A percentile compares a stretch with the other conserved stretches of the same genome.
phyloP scores from a whole-genome alignment of 2,888 invertebrate species.

The Acanthococcus lagerstroemiae region DNA sequence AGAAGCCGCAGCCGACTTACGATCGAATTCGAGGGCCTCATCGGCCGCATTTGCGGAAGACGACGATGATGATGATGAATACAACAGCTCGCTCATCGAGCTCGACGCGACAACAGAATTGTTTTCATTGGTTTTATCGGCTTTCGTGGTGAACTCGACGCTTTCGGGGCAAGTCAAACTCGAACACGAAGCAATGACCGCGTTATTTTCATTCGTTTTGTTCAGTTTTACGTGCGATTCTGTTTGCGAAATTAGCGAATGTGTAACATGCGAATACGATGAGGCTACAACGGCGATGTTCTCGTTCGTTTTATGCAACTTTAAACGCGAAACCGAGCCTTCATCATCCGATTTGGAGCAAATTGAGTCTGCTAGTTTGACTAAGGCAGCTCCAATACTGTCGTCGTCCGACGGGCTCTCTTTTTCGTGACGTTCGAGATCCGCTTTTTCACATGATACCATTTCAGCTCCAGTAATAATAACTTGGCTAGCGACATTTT shows the following conservation, averaged over 20 bases:
- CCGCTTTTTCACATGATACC: constrained; percentile 53
- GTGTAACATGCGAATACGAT: background rate
- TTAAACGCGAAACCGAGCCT: constrained; percentile 1
- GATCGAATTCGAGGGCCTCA: constrained; percentile 28
- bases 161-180: background rate
- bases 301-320: constrained; percentile 32
- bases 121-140: constrained; percentile 33
- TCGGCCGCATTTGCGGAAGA: background rate
- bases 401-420: constrained; percentile 41
- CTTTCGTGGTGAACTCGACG: constrained; percentile 15
- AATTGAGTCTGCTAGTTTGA: too few species aligned
- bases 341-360: constrained; percentile 20
- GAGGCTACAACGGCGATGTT: constrained; percentile 29
- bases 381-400: background rate
- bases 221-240: constrained; percentile 36
- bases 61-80: constrained; percentile 2
- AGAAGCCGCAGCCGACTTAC: constrained; percentile 33
- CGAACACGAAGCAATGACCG: constrained; percentile 20
- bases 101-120: constrained; percentile 31
- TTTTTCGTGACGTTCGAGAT: constrained; percentile 60
- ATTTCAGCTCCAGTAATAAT: background rate
- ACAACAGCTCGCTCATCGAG: constrained; percentile 3
- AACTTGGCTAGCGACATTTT: constrained; percentile 18
- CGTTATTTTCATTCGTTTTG: constrained; percentile 31
- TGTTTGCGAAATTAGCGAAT: background rate